phyloP scores from a whole-genome alignment of 1,140 invertebrate species.

The Pomacea maculata region DNA sequence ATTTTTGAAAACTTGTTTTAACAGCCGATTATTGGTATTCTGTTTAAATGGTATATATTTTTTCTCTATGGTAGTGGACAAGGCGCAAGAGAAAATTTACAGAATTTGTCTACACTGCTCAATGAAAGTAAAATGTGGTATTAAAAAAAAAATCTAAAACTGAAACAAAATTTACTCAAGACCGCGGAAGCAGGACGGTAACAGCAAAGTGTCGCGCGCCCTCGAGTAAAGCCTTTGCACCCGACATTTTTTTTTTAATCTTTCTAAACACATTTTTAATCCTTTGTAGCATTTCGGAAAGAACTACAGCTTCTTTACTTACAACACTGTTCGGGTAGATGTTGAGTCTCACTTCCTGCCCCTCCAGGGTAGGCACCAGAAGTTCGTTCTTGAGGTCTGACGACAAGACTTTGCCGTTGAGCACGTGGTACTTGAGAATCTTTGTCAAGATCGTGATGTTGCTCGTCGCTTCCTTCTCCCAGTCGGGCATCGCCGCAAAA shows the following conservation, averaged over 20 bases:
- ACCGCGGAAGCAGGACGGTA: not conserved
- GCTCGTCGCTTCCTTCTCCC: constrained; percentile 71
- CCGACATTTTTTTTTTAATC: too few relatives aligned
- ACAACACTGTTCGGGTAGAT: constrained; percentile 33
- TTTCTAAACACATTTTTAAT: not conserved
- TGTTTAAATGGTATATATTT: too few relatives aligned
- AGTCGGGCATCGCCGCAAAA: constrained; percentile 74
- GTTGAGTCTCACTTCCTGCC: constrained; percentile 75
- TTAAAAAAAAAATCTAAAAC: not conserved
- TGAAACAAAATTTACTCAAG: not conserved
- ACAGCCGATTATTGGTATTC: too few relatives aligned
- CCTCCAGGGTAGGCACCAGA: constrained; percentile 75
- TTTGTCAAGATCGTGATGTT: constrained; percentile 70
- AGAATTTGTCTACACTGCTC: not conserved
- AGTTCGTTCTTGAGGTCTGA: constrained; percentile 57
- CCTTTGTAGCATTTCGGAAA: not conserved
- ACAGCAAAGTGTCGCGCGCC: too few relatives aligned
- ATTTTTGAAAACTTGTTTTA: too few relatives aligned
- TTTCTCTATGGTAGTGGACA: too few relatives aligned
- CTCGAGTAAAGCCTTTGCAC: too few relatives aligned
- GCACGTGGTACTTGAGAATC: constrained; percentile 35
- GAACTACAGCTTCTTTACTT: not conserved
- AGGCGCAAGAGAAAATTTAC: not conserved
- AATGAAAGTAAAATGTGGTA: not conserved
- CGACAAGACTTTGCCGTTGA: constrained; percentile 23